Base-by-base conservation (phyloP, 2,797 vertebrate species). In the Helostoma temminkii region DNA sequence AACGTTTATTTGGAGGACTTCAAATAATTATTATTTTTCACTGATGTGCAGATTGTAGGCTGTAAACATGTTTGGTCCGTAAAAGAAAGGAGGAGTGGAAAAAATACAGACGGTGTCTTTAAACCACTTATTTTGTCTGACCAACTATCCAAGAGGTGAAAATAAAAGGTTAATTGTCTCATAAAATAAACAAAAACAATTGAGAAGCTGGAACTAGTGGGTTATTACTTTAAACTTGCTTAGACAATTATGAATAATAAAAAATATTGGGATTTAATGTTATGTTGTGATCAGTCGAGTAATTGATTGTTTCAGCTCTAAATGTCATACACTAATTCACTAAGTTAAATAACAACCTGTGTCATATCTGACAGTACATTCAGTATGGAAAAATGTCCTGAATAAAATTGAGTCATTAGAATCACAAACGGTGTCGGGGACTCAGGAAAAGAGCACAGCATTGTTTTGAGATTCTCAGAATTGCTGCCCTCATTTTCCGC, bases 401-500 rank as follows among this genome's bases (percentile, higher is more conserved):
- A 28, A 42, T 60, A 9, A 71, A 73, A 72, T 18, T 19, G 61
- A 61, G n/a, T 63, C 28, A 6, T 67, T 67, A 9, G 68, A 36
- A 64, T 66, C 19, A 54, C 55, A 74, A 47, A 48, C 47, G 15
- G 16, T 34, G 28, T 63, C 22, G 42, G 49, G 6, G 43, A 39
- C 36, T 36, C 48, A 71, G 45, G 9, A 14, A 61, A 41, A 30
- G 65, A 63, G 45, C 2, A 14, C 10, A 4, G 58, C 60, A 53
- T 58, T 58, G 74, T 77, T 76, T 59, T 55, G 47, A 50, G 89
- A 78, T 93, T 92, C 86, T 79, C 83, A 80, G 76, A 82, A 89
- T 93, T 71, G 62, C 75, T 91, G 91, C 80, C 89, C 89, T 87
- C 65, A 54, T 94, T 94, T 94, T 94, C 92, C 62, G 91, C 92